phyloP scores from a whole-genome alignment of 2,797 vertebrate species.

The Epinephelus awoara region DNA sequence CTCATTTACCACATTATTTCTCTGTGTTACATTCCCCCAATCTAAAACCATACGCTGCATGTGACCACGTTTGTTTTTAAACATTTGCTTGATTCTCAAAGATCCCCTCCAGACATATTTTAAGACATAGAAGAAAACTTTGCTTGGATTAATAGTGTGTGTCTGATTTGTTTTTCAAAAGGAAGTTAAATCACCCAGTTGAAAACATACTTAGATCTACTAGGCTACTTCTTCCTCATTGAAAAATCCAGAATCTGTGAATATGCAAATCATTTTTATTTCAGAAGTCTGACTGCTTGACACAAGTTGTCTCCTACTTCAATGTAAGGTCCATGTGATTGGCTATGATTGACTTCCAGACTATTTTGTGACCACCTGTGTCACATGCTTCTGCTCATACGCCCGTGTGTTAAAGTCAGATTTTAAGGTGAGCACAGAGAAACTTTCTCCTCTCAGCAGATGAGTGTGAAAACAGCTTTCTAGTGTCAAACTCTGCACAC shows the following conservation, averaged over 20 bases:
- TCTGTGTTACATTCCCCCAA: not conserved
- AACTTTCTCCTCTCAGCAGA: too few relatives aligned
- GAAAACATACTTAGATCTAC: too few relatives aligned
- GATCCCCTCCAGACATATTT: not conserved
- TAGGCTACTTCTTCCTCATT: not conserved
- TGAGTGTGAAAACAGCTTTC: not conserved
- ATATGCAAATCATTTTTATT: too few relatives aligned
- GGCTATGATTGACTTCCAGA: too few relatives aligned
- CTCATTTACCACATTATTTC: not conserved
- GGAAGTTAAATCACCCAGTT: not conserved
- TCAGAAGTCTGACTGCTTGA: too few relatives aligned
- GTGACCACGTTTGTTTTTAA: not conserved
- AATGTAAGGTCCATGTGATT: too few relatives aligned
- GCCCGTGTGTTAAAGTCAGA: not conserved
- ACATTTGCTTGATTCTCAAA: constrained; percentile 4
- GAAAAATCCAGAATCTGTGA: not conserved
- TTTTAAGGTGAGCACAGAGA: not conserved
- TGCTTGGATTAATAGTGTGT: not conserved
- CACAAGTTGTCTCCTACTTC: too few relatives aligned
- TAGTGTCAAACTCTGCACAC: not conserved
- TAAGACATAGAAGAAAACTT: not conserved
- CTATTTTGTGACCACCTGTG: too few relatives aligned
- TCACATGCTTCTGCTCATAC: too few relatives aligned
- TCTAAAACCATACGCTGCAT: not conserved
- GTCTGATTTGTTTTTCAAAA: not conserved